A percentile compares a stretch with the other conserved stretches of the same genome.
phyloP scores from a whole-genome alignment of 2,797 vertebrate genomes.

The Monodelphis domestica region DNA sequence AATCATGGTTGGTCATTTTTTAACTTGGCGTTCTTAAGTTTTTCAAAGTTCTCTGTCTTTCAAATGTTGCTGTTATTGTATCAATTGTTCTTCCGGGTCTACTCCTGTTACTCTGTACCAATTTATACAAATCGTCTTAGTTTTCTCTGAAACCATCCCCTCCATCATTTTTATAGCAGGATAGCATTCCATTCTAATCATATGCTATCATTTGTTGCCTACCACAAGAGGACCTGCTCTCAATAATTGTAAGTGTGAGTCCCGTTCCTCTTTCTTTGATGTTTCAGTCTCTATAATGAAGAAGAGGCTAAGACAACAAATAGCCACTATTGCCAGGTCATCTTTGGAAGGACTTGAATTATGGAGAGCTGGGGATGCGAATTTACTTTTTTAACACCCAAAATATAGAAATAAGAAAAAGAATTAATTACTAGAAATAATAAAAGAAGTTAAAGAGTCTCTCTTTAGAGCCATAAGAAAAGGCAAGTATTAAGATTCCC shows the following conservation, averaged over 20 bases:
- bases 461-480: not conserved
- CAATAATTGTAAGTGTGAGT: not conserved
- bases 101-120: not conserved
- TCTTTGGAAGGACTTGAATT: not conserved
- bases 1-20: not conserved
- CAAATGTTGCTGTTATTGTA: not conserved
- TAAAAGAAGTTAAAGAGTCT: not conserved
- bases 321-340: not conserved
- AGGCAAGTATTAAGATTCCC: constrained; percentile 3
- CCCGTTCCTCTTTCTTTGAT: not conserved
- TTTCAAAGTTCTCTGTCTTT: not conserved
- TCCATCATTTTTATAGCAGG: not conserved
- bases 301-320: not conserved
- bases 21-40: not conserved
- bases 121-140: not conserved
- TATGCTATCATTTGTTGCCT: not conserved
- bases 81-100: not conserved
- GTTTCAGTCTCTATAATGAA: not conserved
- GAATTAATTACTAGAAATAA: not conserved
- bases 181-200: not conserved
- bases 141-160: not conserved
- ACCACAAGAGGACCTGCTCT: not conserved
- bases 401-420: not conserved
- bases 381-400: not conserved
- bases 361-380: not conserved